phyloP scores from a whole-genome alignment of 1,140 invertebrate species.

The Choristoneura fumiferana region DNA sequence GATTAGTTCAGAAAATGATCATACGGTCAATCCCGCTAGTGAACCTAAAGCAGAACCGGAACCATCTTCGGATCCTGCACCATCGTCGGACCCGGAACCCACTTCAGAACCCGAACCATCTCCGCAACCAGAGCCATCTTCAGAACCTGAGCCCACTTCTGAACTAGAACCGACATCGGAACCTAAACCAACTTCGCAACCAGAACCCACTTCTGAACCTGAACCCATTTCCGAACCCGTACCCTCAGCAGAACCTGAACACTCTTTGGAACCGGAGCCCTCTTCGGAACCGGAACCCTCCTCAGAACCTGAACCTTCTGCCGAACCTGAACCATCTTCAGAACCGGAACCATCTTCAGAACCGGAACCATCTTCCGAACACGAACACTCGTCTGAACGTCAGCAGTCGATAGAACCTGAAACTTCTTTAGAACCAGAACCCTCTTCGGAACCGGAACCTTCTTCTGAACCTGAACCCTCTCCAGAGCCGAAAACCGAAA shows the following conservation, averaged over 20 bases:
- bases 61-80: conserved; percentile 30
- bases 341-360: conserved; percentile 43
- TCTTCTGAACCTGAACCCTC: conserved; percentile 32
- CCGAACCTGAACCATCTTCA: conserved; percentile 36
- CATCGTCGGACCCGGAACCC: conserved; percentile 31
- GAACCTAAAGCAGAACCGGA: conserved; percentile 39
- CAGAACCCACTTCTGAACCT: conserved; percentile 33
- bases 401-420: conserved; percentile 28
- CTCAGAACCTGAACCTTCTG: conserved; percentile 30
- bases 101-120: conserved; percentile 30
- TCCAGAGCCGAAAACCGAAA: conserved; percentile 29
- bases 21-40: conserved; percentile 29
- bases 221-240: conserved; percentile 36
- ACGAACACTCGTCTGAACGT: conserved; percentile 19
- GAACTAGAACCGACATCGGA: conserved; percentile 30
- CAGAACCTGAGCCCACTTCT: conserved; percentile 29
- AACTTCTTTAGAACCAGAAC: conserved; percentile 23
- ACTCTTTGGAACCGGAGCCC: conserved; percentile 46
- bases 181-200: conserved; percentile 31
- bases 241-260: conserved; percentile 37
- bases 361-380: conserved; percentile 29
- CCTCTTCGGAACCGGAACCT: conserved; percentile 21
- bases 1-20: conserved; percentile 22
- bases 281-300: conserved; percentile 33
- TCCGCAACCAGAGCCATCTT: conserved; percentile 37